A percentile compares a stretch with the other conserved stretches of the same genome.
Evolutionary conservation across 2,797 vertebrate species (phyloP).

Genomic region (Tokudaia muenninki): DNA sequence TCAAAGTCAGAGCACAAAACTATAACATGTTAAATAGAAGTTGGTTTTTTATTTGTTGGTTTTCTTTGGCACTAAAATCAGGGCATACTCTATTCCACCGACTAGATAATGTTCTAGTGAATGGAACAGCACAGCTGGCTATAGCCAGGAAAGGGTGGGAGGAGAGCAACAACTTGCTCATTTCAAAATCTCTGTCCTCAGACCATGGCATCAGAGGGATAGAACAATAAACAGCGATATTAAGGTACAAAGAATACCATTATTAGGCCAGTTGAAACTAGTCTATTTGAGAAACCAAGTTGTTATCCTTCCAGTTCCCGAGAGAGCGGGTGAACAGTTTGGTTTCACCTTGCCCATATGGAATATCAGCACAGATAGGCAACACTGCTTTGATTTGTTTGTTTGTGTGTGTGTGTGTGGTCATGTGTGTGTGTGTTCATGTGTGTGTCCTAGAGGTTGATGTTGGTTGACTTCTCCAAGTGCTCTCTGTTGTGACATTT

Average conservation of each 20-base stretch:
- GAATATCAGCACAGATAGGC: not conserved
- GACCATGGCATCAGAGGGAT: too few relatives aligned
- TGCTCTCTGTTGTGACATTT: not conserved
- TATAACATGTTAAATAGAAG: not conserved
- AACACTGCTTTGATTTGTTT: not conserved
- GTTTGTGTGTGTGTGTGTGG: not conserved
- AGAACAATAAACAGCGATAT: not conserved
- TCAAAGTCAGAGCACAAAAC: not conserved
- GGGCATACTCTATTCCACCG: not conserved
- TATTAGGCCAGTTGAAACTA: not conserved
- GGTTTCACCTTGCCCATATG: not conserved
- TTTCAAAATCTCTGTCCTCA: not conserved
- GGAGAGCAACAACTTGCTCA: not conserved
- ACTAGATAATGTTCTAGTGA: not conserved
- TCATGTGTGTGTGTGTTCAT: not conserved
- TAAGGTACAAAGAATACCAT: not conserved
- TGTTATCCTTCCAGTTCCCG: not conserved
- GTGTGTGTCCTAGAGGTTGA: too few relatives aligned
- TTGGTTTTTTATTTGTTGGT: not conserved
- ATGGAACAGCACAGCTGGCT: not conserved
- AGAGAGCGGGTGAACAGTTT: not conserved
- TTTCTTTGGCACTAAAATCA: not conserved
- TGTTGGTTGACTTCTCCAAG: not conserved
- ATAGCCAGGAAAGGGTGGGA: not conserved
- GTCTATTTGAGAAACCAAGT: not conserved